A percentile compares a stretch with the other conserved stretches of the same genome.
These are phyloP conservation scores for Lepus townsendii DNA, from an alignment of 2,797 vertebrate genomes.

Conservation along the genomic window DNA sequence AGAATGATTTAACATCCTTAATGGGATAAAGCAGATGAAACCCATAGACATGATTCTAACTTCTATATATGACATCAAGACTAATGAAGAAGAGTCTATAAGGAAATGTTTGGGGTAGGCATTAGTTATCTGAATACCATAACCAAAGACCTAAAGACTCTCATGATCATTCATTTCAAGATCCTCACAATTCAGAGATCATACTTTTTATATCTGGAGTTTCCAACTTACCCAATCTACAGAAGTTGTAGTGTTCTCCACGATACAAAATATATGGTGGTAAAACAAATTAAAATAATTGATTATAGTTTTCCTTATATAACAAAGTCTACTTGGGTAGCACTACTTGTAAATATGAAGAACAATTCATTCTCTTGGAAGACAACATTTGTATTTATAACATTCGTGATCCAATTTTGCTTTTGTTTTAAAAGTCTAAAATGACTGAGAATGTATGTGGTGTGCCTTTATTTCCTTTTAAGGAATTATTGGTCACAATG, in stretches of 20 bases:
- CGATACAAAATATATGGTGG: background rate
- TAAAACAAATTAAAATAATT: conserved; percentile 30
- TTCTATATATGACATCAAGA: background rate
- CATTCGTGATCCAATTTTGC: background rate
- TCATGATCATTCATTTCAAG: background rate
- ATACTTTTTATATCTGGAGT: background rate
- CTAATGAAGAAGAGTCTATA: background rate
- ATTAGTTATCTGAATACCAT: background rate
- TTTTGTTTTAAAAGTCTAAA: conserved; percentile 40
- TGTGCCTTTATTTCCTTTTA: background rate
- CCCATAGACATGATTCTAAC: background rate
- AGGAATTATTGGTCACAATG: background rate
- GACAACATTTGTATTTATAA: conserved; percentile 4
- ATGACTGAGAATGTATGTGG: background rate
- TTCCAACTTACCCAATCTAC: background rate
- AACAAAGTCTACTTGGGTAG: background rate
- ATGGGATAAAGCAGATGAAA: background rate
- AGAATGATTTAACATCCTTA: background rate
- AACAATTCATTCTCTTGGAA: conserved; percentile 35
- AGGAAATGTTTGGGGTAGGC: background rate
- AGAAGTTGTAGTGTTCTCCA: background rate
- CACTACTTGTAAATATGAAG: conserved; percentile 7
- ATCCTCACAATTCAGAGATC: background rate
- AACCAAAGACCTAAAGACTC: background rate
- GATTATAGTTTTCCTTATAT: background rate